A percentile compares a stretch with the other conserved stretches of the same genome.
These are phyloP conservation scores for Cremastobaeus sp. DNA, from an alignment of 2,888 invertebrate species.

Conservation along the genomic window DNA sequence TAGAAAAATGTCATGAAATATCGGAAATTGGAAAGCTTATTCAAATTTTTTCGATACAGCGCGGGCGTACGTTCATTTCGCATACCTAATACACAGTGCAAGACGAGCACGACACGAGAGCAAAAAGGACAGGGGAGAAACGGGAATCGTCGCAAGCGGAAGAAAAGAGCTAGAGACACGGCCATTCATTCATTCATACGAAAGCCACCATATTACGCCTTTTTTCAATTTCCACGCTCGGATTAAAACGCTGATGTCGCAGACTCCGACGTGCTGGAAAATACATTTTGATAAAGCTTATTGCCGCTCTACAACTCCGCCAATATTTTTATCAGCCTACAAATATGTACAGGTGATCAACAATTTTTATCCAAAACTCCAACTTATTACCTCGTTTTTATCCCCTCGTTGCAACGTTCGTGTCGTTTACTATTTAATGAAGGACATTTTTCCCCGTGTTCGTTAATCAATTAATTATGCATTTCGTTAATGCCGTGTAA, in stretches of 20 bases:
- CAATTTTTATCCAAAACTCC: constrained; percentile 34
- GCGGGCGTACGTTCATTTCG: constrained; percentile 72
- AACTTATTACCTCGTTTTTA: too few relatives aligned
- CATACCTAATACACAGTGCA: constrained; percentile 69
- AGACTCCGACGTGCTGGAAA: constrained; percentile 43
- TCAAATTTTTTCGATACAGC: constrained; percentile 75
- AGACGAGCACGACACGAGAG: constrained; percentile 60
- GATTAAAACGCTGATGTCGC: constrained; percentile 63
- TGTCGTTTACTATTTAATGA: too few relatives aligned
- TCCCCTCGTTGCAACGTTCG: too few relatives aligned
- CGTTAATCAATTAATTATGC: too few relatives aligned
- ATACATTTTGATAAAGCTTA: constrained; percentile 62
- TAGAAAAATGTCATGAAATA: constrained; percentile 77
- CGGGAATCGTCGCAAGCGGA: constrained; percentile 61
- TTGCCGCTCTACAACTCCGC: constrained; percentile 48
- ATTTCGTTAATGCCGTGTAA: too few relatives aligned
- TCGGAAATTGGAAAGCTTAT: constrained; percentile 78
- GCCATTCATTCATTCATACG: constrained; percentile 58
- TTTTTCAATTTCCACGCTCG: constrained; percentile 67
- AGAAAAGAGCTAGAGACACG: constrained; percentile 57
- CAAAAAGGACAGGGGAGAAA: constrained; percentile 54
- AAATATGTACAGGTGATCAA: constrained; percentile 27
- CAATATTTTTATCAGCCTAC: constrained; percentile 48
- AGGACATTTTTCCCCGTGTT: too few relatives aligned
- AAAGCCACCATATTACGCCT: constrained; percentile 61